A percentile compares a stretch with the other conserved stretches of the same genome.
phyloP scores from a whole-genome alignment of 2,113 vertebrate species.

The Garra rufa region DNA sequence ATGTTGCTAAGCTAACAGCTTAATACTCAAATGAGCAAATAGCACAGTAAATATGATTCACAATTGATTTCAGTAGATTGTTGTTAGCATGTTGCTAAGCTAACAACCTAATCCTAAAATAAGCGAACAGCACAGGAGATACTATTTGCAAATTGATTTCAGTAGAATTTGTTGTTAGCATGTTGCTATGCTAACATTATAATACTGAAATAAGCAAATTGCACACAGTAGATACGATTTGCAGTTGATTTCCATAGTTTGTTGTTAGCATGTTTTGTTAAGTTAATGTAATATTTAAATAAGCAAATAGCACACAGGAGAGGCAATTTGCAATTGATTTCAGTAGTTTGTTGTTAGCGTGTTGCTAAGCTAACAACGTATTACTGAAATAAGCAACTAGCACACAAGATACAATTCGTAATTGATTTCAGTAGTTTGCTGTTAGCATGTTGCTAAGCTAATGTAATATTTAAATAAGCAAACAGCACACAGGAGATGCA shows the following conservation, averaged over 20 bases:
- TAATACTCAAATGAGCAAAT: too few relatives aligned
- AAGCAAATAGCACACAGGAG: not conserved
- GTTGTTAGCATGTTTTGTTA: not conserved
- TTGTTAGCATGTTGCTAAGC: not conserved
- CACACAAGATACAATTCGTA: not conserved
- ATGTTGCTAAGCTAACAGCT: too few relatives aligned
- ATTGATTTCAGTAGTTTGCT: too few relatives aligned
- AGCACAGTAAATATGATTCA: too few relatives aligned
- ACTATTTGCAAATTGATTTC: not conserved
- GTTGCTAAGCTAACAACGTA: not conserved
- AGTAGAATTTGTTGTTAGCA: not conserved
- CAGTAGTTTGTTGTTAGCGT: not conserved
- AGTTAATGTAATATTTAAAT: not conserved
- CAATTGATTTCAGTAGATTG: too few relatives aligned
- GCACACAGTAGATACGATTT: not conserved
- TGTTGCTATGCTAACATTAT: not conserved
- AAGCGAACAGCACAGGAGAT: not conserved
- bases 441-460: too few relatives aligned
- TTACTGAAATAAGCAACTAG: not conserved
- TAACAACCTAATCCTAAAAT: not conserved
- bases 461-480: not conserved
- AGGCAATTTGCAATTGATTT: not conserved
- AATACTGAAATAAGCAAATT: not conserved
- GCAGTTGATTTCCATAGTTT: not conserved
- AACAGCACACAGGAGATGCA: not conserved